These are phyloP conservation scores for Nycteola revayana DNA, from an alignment of 2,888 invertebrate genomes.

Conservation along the genomic window DNA sequence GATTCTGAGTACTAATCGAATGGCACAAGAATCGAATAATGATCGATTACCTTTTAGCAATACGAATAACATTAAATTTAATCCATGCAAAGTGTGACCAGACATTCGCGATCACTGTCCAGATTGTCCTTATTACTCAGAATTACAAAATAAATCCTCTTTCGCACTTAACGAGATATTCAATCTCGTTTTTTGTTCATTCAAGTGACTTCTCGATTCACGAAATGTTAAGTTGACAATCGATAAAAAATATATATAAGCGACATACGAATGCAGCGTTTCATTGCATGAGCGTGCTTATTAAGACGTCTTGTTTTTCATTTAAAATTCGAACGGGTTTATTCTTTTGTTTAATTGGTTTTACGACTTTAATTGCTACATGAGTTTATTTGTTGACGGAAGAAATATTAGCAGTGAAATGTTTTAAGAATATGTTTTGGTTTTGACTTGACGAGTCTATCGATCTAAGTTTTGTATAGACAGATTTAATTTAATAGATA, in stretches of 20 bases:
- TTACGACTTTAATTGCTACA: too few species aligned
- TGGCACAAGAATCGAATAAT: slow-evolving; percentile 24
- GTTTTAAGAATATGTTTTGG: neutral
- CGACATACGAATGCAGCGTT: slow-evolving; percentile 35
- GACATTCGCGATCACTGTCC: slow-evolving; percentile 26
- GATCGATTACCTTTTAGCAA: slow-evolving; percentile 32
- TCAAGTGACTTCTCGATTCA: slow-evolving; percentile 36
- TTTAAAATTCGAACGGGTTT: too few species aligned
- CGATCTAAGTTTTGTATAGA: too few species aligned
- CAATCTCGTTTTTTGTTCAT: slow-evolving; percentile 29
- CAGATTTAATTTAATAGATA: too few species aligned
- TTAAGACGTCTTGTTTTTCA: slow-evolving; percentile 25
- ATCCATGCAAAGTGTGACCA: slow-evolving; percentile 18
- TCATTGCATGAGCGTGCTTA: slow-evolving; percentile 19
- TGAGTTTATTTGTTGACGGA: too few species aligned
- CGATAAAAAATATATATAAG: slow-evolving; percentile 43
- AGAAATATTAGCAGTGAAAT: too few species aligned
- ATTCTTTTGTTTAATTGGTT: too few species aligned
- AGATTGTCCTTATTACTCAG: slow-evolving; percentile 1
- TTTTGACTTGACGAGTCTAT: neutral
- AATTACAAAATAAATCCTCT: slow-evolving; percentile 34
- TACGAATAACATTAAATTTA: slow-evolving; percentile 30
- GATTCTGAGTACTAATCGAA: too few species aligned
- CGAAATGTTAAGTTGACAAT: slow-evolving; percentile 41
- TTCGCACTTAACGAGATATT: slow-evolving; percentile 30